These are phyloP conservation scores for Python bivittatus DNA, from an alignment of 2,113 vertebrate species.

Conservation along the genomic window DNA sequence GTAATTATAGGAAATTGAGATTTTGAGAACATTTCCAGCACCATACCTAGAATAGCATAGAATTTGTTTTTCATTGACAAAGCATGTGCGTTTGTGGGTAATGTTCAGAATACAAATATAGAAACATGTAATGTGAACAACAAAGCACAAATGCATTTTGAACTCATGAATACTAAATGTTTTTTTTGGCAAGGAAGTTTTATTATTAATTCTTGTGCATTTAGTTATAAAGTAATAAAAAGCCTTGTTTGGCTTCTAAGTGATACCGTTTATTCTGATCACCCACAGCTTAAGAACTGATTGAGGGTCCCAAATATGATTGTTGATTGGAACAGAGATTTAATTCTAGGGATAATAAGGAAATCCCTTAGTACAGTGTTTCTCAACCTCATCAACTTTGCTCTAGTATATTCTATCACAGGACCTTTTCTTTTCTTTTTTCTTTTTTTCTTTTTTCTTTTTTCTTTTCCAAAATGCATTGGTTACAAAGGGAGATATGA, in stretches of 20 bases:
- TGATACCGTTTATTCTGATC: neutral
- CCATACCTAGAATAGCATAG: neutral
- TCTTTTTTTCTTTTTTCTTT: neutral
- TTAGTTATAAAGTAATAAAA: slow-evolving; percentile 6
- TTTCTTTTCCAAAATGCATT: neutral
- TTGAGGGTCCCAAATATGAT: neutral
- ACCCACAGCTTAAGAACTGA: neutral
- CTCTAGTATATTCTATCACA: neutral
- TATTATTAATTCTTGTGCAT: neutral
- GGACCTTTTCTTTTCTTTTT: neutral
- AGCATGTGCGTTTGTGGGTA: slow-evolving; percentile 10
- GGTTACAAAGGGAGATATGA: neutral
- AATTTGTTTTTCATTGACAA: neutral
- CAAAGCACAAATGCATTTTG: neutral
- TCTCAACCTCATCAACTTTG: too few relatives aligned
- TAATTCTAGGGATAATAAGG: neutral
- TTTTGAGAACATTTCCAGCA: slow-evolving; percentile 21
- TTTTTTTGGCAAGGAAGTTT: neutral
- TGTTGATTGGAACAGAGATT: neutral
- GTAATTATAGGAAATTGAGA: slow-evolving; percentile 19
- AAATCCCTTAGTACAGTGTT: neutral
- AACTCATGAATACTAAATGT: neutral
- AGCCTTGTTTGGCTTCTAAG: neutral
- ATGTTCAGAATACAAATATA: slow-evolving; percentile 13
- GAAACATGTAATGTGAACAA: neutral